phyloP scores from a whole-genome alignment of 2,888 invertebrate genomes.

The Ariolimax columbianus region DNA sequence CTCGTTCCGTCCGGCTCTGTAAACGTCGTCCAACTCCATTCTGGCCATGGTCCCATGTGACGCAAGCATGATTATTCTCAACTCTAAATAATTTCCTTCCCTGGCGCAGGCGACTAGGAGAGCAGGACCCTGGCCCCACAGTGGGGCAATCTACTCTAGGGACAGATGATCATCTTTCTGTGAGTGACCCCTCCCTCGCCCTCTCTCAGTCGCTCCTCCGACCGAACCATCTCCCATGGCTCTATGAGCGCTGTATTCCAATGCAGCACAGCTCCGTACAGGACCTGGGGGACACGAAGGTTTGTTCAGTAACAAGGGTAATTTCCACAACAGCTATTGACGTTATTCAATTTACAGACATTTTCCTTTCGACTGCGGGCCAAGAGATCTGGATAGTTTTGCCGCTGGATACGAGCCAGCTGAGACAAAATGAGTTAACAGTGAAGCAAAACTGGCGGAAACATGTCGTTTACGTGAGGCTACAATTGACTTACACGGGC shows the following conservation, averaged over 20 bases:
- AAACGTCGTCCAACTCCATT: conserved; percentile 35
- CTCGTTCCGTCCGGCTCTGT: conserved; percentile 26
- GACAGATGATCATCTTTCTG: conserved; percentile 49
- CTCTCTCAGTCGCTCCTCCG: conserved; percentile 26
- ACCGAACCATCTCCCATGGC: conserved; percentile 17
- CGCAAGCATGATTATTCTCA: conserved; percentile 35
- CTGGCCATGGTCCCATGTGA: conserved; percentile 37
- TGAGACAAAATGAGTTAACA: conserved; percentile 39
- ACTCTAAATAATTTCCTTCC: conserved; percentile 44
- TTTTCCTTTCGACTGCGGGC: conserved; percentile 53
- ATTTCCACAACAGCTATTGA: conserved; percentile 56
- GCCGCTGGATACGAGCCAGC: conserved; percentile 29
- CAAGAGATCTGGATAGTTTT: conserved; percentile 42
- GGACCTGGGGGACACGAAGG: conserved; percentile 31
- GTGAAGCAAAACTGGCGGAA: conserved; percentile 41
- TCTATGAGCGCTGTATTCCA: conserved; percentile 31
- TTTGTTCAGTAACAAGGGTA: conserved; percentile 54
- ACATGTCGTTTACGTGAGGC: conserved; percentile 27
- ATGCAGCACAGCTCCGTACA: conserved; percentile 41
- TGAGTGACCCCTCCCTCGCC: conserved; percentile 47
- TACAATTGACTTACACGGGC: conserved; percentile 29
- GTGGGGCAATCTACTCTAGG: background rate
- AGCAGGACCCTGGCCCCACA: background rate
- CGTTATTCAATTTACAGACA: conserved; percentile 55
- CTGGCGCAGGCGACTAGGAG: background rate